Percentiles rank a stretch among this genome's conserved stretches.
These are phyloP conservation scores for Leptinotarsa tumamoca DNA, from an alignment of 2,888 invertebrate genomes.

Conservation along the genomic window DNA sequence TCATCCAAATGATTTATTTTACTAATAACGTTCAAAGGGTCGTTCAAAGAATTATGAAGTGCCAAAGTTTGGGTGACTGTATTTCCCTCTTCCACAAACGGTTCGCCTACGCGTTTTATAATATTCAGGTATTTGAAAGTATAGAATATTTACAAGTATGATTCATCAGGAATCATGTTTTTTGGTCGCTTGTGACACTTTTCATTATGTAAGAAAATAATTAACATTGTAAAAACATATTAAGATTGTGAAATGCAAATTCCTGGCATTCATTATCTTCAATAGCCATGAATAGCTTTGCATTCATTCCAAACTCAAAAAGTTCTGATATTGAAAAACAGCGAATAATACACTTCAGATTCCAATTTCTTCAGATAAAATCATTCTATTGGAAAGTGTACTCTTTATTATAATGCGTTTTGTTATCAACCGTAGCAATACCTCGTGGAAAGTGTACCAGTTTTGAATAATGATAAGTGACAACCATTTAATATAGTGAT, in stretches of 20 bases:
- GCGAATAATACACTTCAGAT: background rate
- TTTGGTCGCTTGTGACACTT: background rate
- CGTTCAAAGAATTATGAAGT: too few relatives aligned
- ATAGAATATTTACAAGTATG: too few relatives aligned
- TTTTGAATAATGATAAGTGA: slow-evolving; percentile 8
- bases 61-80: too few relatives aligned
- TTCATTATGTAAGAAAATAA: background rate
- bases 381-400: background rate
- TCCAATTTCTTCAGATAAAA: background rate
- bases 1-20: too few relatives aligned
- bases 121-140: too few relatives aligned
- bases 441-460: slow-evolving; percentile 30
- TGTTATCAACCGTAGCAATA: slow-evolving; percentile 7
- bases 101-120: too few relatives aligned
- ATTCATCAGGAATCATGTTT: too few relatives aligned
- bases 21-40: too few relatives aligned
- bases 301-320: background rate
- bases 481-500: slow-evolving; percentile 19
- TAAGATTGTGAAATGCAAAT: background rate
- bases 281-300: background rate
- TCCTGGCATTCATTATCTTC: background rate
- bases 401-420: background rate
- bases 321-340: background rate
- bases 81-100: too few relatives aligned
- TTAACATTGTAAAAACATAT: background rate